Evolutionary conservation across 2,888 invertebrate species (phyloP), one percentile per base, ranked within the genome.

Genomic region (Serripes groenlandicus): DNA sequence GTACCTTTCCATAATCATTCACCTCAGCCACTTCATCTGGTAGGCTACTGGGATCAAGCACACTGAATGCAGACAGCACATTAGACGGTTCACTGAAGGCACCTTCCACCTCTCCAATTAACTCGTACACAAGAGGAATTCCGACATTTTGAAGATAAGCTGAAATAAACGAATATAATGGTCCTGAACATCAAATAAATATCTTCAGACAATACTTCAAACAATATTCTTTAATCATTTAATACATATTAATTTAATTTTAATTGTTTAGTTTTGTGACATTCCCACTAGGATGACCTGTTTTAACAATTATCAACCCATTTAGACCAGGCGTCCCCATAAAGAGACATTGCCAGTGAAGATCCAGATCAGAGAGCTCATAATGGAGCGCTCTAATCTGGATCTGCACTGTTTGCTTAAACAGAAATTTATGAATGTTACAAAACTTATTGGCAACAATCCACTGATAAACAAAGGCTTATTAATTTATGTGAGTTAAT

Each of bases 1-100:
- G 32, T 78, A 73, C 78, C 64, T 73, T 72, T 54, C 78, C 78
- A 78, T 73, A 78, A 26, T 72, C 60, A 42, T 35, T 26, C 4
- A 79, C 28, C 32, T 79, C 78, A 30, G 21, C 58, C 23, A 37
- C 62, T 23, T 3, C 28, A 62, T 73, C 74, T 60, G 78, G 78
- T 21, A 74, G 52, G 30, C 56, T 68, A 21, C 4, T 28, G 7
- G 78, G 74, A 30, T 74, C 70, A 28, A 79, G 35, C 5, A 79
- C 42, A 30, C 69, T 62, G 34, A 79, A 79, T 4, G 79, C 75
- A 34, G 69, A 1, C n/a, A 79, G 52, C 0, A 79, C 75, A 4
- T 11, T 21, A 1, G 58, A 60, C 4, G 32, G 42, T 15, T 23
- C 28, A 28, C 35, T 70, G 26, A 75, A 79, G 15, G 79, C 79